phyloP scores from a whole-genome alignment of 35 echinoderm and acorn worm species.

The Hemicentrotus pulcherrimus region DNA sequence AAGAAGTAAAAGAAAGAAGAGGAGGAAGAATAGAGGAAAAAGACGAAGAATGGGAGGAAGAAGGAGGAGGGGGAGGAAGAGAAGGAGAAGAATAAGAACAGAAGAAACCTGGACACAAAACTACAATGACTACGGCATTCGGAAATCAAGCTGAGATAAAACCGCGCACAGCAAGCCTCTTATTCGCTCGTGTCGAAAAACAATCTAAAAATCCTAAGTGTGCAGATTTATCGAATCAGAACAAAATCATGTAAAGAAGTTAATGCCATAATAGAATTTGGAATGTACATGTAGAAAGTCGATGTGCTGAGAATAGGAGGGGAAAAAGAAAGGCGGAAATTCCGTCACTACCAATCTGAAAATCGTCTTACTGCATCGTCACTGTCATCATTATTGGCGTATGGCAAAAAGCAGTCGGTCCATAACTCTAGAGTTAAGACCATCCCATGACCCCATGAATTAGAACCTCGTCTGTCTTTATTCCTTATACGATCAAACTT shows the following conservation, averaged over 20 bases:
- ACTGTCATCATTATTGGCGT: no score
- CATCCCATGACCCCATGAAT: no score
- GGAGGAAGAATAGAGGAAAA: no score
- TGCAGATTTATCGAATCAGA: constrained; percentile 12
- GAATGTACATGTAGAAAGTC: neutral
- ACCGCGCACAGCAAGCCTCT: neutral
- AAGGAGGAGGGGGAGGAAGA: no score
- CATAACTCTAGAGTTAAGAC: no score
- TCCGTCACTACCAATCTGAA: no score
- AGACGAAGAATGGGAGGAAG: no score
- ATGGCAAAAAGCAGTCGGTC: no score
- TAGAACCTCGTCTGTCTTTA: no score
- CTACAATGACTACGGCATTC: neutral
- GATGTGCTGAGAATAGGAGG: neutral
- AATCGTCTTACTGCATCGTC: no score
- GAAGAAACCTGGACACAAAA: neutral
- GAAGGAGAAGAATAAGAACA: neutral
- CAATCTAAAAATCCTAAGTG: neutral
- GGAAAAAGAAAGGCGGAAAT: neutral
- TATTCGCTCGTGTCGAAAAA: constrained; percentile 3
- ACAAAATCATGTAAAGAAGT: neutral
- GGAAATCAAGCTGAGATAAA: neutral
- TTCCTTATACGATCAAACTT: no score
- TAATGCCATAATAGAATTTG: neutral
- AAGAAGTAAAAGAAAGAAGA: no score